Evolutionary conservation across 1,140 invertebrate species (phyloP).

Genomic region (Neodiprion pinetum): DNA sequence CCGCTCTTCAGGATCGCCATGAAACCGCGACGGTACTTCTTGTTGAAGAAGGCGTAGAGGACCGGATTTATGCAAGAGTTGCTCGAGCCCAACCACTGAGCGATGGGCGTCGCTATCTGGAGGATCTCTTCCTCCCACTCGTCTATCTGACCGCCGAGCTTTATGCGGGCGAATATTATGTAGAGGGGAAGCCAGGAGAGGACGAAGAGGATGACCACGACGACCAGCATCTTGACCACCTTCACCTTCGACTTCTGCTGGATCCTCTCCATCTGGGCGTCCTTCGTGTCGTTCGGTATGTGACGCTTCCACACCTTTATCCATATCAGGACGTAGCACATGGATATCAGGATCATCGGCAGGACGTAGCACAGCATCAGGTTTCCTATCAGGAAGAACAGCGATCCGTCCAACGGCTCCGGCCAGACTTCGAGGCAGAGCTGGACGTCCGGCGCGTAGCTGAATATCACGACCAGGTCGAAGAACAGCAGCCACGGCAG

Average conservation of each 20-base stretch:
- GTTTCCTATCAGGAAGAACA: slow-evolving; percentile 91
- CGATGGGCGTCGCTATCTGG: slow-evolving; percentile 84
- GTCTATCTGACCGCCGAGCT: slow-evolving; percentile 75
- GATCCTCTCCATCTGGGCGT: slow-evolving; percentile 89
- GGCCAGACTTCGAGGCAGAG: slow-evolving; percentile 90
- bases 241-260: slow-evolving; percentile 93
- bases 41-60: slow-evolving; percentile 97
- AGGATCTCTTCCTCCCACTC: slow-evolving; percentile 81
- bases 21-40: slow-evolving; percentile 94
- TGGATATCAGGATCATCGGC: slow-evolving; percentile 87
- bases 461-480: slow-evolving; percentile 78
- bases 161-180: slow-evolving; percentile 86
- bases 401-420: slow-evolving; percentile 74
- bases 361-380: slow-evolving; percentile 91
- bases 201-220: slow-evolving; percentile 93
- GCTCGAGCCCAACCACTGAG: slow-evolving; percentile 95
- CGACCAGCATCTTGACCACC: slow-evolving; percentile 96
- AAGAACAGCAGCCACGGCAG: slow-evolving; percentile 92
- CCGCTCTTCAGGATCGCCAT: slow-evolving; percentile 85
- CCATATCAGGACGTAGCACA: slow-evolving; percentile 94
- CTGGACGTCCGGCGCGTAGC: slow-evolving; percentile 72
- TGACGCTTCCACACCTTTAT: slow-evolving; percentile 87
- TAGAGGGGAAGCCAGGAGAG: slow-evolving; percentile 95
- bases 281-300: slow-evolving; percentile 90
- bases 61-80: slow-evolving; percentile 98